Conservation (phyloP, 2,113 vertebrate species). For the Mastomys coucha region DNA sequence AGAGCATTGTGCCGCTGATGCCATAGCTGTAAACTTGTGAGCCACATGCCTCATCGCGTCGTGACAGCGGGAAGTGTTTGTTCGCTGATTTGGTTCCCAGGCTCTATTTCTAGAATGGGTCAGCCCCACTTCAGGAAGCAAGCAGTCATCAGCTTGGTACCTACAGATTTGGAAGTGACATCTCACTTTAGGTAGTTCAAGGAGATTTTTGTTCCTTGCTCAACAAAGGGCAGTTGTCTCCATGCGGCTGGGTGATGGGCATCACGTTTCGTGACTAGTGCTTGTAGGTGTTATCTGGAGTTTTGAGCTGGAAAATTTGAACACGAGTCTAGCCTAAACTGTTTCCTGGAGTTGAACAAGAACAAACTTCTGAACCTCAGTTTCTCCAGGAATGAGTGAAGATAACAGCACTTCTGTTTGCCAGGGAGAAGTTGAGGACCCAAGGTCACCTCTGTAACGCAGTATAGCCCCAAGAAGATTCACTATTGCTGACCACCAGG, state of each 20-base stretch:
- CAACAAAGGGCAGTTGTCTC: background rate
- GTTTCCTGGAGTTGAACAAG: background rate
- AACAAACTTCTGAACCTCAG: background rate
- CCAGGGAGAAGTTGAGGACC: too few relatives aligned
- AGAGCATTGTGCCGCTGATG: background rate
- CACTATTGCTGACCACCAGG: background rate
- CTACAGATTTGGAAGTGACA: slow-evolving; percentile 12
- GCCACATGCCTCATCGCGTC: background rate
- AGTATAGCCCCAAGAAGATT: background rate
- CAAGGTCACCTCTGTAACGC: background rate
- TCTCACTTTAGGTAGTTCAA: background rate
- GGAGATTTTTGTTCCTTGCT: background rate
- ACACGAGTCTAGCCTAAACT: background rate
- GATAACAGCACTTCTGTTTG: background rate
- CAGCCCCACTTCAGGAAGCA: background rate
- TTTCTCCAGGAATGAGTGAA: background rate
- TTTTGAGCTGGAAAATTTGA: background rate
- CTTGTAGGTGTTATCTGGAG: background rate
- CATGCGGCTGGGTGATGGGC: background rate
- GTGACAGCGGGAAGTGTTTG: background rate
- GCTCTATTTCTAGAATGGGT: background rate
- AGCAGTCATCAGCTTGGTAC: background rate
- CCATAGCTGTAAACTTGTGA: background rate
- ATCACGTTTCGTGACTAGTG: background rate
- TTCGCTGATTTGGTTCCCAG: background rate